A percentile compares a stretch with the other conserved stretches of the same genome.
These are phyloP conservation scores for Brachionus calyciflorus DNA, from an alignment of 1,140 invertebrate species.

Conservation along the genomic window DNA sequence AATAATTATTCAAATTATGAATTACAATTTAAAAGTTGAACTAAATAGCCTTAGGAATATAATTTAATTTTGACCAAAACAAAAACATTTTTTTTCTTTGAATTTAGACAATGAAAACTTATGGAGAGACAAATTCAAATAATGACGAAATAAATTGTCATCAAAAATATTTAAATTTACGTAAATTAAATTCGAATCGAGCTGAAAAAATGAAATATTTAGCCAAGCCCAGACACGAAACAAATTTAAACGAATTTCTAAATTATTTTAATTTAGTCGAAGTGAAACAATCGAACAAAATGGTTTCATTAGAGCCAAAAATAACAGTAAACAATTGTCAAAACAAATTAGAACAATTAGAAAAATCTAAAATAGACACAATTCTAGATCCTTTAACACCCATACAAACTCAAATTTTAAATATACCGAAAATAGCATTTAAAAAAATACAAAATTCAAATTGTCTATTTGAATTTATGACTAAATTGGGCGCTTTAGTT, in stretches of 20 bases:
- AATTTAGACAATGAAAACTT: conserved; percentile 11
- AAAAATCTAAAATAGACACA: too few relatives aligned
- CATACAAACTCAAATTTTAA: not conserved
- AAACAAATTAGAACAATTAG: too few relatives aligned
- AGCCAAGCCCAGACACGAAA: not conserved
- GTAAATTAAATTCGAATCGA: not conserved
- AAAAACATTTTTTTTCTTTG: not conserved
- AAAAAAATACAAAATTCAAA: too few relatives aligned
- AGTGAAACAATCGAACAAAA: not conserved
- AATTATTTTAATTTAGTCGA: not conserved
- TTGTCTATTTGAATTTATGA: too few relatives aligned
- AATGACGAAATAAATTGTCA: not conserved
- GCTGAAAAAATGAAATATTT: not conserved
- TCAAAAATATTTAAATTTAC: conserved; percentile 8
- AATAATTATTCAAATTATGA: too few relatives aligned
- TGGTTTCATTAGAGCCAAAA: not conserved
- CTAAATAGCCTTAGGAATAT: too few relatives aligned
- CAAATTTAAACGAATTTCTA: conserved; percentile 2
- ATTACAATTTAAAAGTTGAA: too few relatives aligned
- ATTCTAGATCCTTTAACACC: too few relatives aligned
- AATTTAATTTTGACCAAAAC: too few relatives aligned
- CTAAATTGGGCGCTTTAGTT: too few relatives aligned
- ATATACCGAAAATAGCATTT: not conserved
- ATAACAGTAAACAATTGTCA: too few relatives aligned
- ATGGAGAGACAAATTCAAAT: not conserved